phyloP scores from a whole-genome alignment of 2,113 vertebrate genomes.

The Suncus etruscus region DNA sequence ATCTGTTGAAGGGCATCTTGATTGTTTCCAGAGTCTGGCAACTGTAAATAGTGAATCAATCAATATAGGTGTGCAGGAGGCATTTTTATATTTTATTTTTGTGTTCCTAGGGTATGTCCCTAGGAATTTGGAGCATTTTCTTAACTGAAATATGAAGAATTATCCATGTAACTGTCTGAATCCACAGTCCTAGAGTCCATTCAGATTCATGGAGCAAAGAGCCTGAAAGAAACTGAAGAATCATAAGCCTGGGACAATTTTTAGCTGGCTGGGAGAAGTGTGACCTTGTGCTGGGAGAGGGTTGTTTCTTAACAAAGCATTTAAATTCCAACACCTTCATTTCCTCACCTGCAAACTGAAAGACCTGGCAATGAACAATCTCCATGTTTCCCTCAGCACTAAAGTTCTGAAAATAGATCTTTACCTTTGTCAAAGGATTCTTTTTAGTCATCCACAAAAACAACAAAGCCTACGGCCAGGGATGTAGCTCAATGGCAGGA shows the following conservation, averaged over 20 bases:
- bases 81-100: too few relatives aligned
- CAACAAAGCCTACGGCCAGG: too few relatives aligned
- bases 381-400: not conserved
- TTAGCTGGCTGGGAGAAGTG: not conserved
- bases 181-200: slow-evolving; percentile 4
- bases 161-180: slow-evolving; percentile 19
- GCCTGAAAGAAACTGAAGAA: not conserved
- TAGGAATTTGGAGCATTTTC: slow-evolving; percentile 17
- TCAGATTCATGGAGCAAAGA: not conserved
- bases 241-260: not conserved
- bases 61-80: too few relatives aligned
- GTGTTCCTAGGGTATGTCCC: too few relatives aligned
- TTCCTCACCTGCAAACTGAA: slow-evolving; percentile 47
- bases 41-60: too few relatives aligned
- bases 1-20: too few relatives aligned
- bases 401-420: not conserved
- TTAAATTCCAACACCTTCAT: not conserved
- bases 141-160: slow-evolving; percentile 17
- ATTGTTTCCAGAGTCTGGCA: too few relatives aligned
- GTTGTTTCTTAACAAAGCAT: not conserved
- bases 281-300: not conserved
- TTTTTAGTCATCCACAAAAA: not conserved
- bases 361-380: slow-evolving; percentile 12
- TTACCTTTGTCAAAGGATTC: not conserved
- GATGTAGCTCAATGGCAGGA: too few relatives aligned